Conservation (phyloP, 2,113 vertebrate species). For the Stercorarius parasiticus region DNA sequence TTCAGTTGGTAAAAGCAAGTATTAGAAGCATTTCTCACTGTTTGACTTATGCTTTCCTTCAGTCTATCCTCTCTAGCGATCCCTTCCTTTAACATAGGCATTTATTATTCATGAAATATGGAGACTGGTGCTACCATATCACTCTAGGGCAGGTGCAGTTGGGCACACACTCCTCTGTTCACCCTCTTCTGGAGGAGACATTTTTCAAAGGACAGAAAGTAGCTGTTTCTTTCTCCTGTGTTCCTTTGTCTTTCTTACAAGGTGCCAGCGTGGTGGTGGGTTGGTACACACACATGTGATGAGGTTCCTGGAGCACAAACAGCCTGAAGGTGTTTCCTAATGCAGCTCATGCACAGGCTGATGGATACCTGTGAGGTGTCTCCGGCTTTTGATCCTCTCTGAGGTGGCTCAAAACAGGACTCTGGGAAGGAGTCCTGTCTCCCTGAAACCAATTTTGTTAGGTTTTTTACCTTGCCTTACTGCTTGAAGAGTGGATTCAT, state of each 20-base stretch:
- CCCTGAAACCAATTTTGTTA: background rate
- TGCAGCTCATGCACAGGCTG: background rate
- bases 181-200: background rate
- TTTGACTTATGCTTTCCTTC: background rate
- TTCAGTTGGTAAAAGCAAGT: background rate
- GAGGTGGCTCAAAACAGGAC: background rate
- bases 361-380: background rate
- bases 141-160: background rate
- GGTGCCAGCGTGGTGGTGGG: background rate
- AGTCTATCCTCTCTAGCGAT: background rate
- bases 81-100: background rate
- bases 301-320: background rate
- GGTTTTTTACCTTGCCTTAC: background rate
- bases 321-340: background rate
- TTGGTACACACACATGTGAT: background rate
- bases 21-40: background rate
- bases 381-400: background rate
- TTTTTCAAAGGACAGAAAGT: background rate
- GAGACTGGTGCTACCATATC: background rate
- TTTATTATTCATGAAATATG: constrained; percentile 8
- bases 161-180: background rate
- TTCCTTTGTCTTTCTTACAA: background rate
- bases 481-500: background rate
- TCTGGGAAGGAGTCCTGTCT: background rate
- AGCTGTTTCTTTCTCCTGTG: background rate